Base-by-base conservation (phyloP, 2,888 invertebrate species). In the Troides aeacus region DNA sequence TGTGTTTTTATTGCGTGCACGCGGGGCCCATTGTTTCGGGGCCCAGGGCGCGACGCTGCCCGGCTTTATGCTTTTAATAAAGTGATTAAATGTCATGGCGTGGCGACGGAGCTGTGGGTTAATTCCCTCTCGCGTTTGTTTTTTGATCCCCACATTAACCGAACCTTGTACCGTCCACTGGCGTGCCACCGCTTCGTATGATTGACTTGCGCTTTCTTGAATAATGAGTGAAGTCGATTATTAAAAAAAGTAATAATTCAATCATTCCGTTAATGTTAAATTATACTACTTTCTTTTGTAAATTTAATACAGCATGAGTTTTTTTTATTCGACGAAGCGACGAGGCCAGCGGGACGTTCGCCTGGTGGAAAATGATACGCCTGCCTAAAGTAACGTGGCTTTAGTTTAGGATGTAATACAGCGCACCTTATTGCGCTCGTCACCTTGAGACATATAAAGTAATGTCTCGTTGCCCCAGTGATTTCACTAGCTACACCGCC, bases 31-130 rank as follows among this genome's bases (percentile, higher is more conserved):
- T 78, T 79, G 78, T 78, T 79, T 73, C 63, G 69, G 64, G 72
- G 72, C 60, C 64, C 62, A 62, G 68, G 67, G 68, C 71, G 64
- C 67, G 71, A 72, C 74, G 72, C 72, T 66, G 68, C 71, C 65
- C 71, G 71, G 72, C 70, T 75, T 77, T 78, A 76, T 74, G 74
- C 73, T 72, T 76, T 77, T 77, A 78, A 76, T 77, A 78, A 76
- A 78, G 77, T 79, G 79, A 79, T 79, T 79, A 79, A 79, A 79
- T 77, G 72, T 75, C 78, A 76, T 73, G 76, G 77, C 79, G 76
- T 76, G 75, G 78, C 75, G 76, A 71, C 73, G 72, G 72, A 61
- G 59, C 72, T 24, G 73, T 72, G 74, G 72, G 76, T 76, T 78
- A 76, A 78, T 77, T 77, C 73, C 72, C 69, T 70, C 68, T 76